phyloP scores from a whole-genome alignment of 2,888 invertebrate species.

The Andrena marginata region DNA sequence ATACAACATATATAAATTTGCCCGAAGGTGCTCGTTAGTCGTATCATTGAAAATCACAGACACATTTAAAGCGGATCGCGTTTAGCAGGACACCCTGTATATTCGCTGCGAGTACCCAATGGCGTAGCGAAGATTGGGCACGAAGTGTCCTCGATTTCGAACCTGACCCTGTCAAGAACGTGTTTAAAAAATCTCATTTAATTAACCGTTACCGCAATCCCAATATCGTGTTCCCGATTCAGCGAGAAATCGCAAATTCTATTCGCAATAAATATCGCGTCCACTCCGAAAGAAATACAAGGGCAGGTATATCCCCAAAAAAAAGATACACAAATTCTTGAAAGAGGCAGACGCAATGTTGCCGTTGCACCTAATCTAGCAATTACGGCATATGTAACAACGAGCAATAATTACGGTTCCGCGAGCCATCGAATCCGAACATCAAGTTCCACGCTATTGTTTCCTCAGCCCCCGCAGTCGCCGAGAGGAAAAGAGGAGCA shows the following conservation, averaged over 20 bases:
- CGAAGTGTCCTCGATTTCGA: conserved; percentile 31
- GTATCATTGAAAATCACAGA: too few species aligned
- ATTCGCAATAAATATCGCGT: too few species aligned
- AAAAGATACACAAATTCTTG: background rate
- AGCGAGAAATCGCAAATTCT: background rate
- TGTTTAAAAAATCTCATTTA: conserved; percentile 3
- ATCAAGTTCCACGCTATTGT: conserved; percentile 34
- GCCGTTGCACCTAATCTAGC: background rate
- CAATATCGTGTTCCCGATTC: conserved; percentile 8
- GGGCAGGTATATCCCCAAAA: too few species aligned
- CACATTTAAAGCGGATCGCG: too few species aligned
- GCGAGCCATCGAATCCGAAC: conserved; percentile 4
- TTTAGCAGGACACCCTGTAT: background rate
- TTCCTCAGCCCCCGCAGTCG: background rate
- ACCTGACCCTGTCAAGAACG: background rate
- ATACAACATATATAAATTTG: too few species aligned
- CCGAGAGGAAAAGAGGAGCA: conserved; percentile 21
- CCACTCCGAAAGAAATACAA: too few species aligned
- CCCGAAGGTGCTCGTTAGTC: too few species aligned
- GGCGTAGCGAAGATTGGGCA: conserved; percentile 42
- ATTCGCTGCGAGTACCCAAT: conserved; percentile 20
- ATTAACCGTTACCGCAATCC: background rate
- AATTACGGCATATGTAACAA: background rate
- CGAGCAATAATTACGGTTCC: background rate
- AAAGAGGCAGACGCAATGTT: background rate